phyloP scores from a whole-genome alignment of 2,888 invertebrate genomes.

The Celastrina argiolus region DNA sequence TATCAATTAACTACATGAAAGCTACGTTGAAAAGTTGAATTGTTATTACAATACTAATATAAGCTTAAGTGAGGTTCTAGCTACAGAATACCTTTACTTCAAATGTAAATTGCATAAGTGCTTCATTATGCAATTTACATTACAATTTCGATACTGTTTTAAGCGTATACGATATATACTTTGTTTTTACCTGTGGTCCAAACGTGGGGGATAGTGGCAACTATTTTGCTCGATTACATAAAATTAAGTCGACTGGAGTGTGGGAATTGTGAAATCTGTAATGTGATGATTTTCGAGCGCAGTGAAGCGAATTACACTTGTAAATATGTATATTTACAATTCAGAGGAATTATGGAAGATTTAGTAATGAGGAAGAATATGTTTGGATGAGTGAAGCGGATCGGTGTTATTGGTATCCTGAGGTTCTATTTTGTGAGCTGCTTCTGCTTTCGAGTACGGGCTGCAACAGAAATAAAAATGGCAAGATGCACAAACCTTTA shows the following conservation, averaged over 20 bases:
- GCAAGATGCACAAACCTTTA: constrained; percentile 69
- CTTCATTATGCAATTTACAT: constrained; percentile 34
- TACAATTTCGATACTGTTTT: constrained; percentile 36
- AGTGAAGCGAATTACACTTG: constrained; percentile 6
- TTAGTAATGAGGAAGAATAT: constrained; percentile 20
- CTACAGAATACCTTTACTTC: constrained; percentile 30
- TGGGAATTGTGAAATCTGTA: neutral
- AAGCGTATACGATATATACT: constrained; percentile 42
- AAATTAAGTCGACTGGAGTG: constrained; percentile 23
- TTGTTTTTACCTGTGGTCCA: constrained; percentile 63
- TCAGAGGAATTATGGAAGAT: constrained; percentile 22
- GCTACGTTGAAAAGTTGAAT: constrained; percentile 26
- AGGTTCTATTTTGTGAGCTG: constrained; percentile 56
- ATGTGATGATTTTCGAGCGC: constrained; percentile 16
- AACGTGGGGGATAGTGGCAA: constrained; percentile 48
- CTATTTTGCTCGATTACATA: constrained; percentile 31
- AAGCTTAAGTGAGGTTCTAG: constrained; percentile 35
- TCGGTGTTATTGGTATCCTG: constrained; percentile 53
- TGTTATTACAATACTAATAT: constrained; percentile 33
- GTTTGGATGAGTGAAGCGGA: constrained; percentile 19
- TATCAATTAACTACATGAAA: constrained; percentile 34
- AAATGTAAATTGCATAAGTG: too few relatives aligned
- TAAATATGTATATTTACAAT: constrained; percentile 14
- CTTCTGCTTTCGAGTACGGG: constrained; percentile 60
- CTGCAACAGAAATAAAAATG: constrained; percentile 73